Conservation (phyloP, 2,113 vertebrate genomes). For the Xiphophorus couchianus region DNA sequence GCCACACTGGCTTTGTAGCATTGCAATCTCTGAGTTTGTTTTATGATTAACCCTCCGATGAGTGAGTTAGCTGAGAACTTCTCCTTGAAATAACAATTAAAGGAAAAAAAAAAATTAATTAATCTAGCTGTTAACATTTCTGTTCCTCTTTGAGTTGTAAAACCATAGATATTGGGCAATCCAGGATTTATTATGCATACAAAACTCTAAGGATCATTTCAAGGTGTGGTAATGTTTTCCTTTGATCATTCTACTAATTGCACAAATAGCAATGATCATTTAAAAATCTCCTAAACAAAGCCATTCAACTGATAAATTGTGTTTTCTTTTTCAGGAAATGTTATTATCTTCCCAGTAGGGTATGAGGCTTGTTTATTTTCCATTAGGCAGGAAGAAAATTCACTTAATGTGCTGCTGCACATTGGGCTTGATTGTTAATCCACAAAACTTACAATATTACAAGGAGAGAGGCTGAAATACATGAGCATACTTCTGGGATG, state of each 20-base stretch:
- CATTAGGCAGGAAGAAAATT: slow-evolving; percentile 55
- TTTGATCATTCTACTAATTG: slow-evolving; percentile 56
- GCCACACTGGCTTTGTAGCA: background rate
- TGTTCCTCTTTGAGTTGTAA: slow-evolving; percentile 8
- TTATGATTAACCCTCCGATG: background rate
- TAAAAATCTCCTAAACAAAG: slow-evolving; percentile 65
- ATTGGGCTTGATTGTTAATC: slow-evolving; percentile 55
- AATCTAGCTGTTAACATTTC: slow-evolving; percentile 7
- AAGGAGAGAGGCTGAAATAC: background rate
- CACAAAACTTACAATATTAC: slow-evolving; percentile 20
- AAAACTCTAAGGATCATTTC: slow-evolving; percentile 34
- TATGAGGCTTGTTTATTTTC: slow-evolving; percentile 58
- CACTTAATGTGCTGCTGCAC: slow-evolving; percentile 48
- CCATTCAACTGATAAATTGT: slow-evolving; percentile 70
- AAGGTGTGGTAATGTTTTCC: slow-evolving; percentile 48
- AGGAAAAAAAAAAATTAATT: background rate
- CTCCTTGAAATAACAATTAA: background rate
- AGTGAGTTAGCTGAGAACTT: background rate
- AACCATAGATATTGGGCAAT: slow-evolving; percentile 22
- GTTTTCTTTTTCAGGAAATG: slow-evolving; percentile 53
- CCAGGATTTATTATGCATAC: slow-evolving; percentile 15
- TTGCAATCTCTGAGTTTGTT: background rate
- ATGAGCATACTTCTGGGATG: background rate
- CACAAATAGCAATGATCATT: slow-evolving; percentile 65
- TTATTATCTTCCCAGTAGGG: slow-evolving; percentile 62